phyloP scores from a whole-genome alignment of 2,113 vertebrate species.

The Leptobrachium leishanense region DNA sequence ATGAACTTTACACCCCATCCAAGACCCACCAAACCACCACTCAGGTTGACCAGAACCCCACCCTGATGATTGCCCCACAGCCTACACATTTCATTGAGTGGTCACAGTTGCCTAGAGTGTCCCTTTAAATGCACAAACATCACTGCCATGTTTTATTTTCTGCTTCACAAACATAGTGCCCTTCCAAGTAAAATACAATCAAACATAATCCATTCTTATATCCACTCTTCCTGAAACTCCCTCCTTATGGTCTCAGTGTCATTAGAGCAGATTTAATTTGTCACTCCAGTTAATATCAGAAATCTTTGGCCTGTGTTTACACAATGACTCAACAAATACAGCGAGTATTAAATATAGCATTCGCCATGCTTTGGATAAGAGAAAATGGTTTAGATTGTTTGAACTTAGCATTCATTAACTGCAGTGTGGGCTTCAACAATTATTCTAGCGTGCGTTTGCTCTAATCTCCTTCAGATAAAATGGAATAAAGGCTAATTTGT shows the following conservation, averaged over 20 bases:
- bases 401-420: constrained; percentile 57
- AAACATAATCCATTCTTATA: not conserved
- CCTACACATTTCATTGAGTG: no score
- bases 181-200: not conserved
- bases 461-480: constrained; percentile 49
- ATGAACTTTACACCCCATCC: no score
- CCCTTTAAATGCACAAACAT: not conserved
- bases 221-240: not conserved
- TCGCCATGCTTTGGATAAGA: constrained; percentile 38
- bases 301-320: constrained; percentile 26
- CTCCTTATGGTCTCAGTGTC: not conserved
- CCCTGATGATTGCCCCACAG: no score
- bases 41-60: no score
- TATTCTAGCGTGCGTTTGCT: constrained; percentile 61
- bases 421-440: constrained; percentile 47
- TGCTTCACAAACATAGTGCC: not conserved
- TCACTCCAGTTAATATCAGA: constrained; percentile 17
- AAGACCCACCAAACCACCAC: no score
- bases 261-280: constrained; percentile 22
- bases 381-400: constrained; percentile 51
- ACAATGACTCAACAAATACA: constrained; percentile 42
- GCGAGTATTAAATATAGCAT: constrained; percentile 51
- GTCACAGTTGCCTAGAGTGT: no score
- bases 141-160: not conserved
- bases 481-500: constrained; percentile 47